phyloP scores from a whole-genome alignment of 1,140 invertebrate genomes.

The Drosophila burlai region DNA sequence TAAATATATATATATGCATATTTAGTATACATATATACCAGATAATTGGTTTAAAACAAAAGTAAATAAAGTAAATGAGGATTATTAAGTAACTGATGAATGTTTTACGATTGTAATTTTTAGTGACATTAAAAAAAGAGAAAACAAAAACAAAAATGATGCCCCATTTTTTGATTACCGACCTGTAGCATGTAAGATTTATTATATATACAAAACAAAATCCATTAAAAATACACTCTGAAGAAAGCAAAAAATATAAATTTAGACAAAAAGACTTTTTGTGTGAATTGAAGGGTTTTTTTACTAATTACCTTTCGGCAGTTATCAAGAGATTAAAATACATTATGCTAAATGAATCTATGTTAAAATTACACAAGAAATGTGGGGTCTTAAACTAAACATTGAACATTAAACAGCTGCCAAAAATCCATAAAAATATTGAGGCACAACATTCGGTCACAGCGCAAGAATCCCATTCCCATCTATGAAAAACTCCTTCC shows the following conservation, averaged over 20 bases:
- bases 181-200: slow-evolving; percentile 52
- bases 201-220: slow-evolving; percentile 37
- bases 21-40: slow-evolving; percentile 41
- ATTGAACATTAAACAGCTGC: slow-evolving; percentile 34
- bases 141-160: slow-evolving; percentile 22
- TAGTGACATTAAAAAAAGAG: slow-evolving; percentile 54
- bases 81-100: slow-evolving; percentile 47
- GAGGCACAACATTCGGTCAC: slow-evolving; percentile 37
- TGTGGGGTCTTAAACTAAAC: background rate
- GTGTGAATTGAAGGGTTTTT: slow-evolving; percentile 13
- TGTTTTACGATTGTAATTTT: slow-evolving; percentile 59
- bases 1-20: slow-evolving; percentile 42
- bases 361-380: background rate
- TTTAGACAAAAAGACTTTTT: slow-evolving; percentile 54
- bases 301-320: background rate
- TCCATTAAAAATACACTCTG: slow-evolving; percentile 40
- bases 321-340: background rate
- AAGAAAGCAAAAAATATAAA: slow-evolving; percentile 68
- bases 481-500: background rate
- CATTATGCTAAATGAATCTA: slow-evolving; percentile 14
- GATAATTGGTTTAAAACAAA: slow-evolving; percentile 70
- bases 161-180: slow-evolving; percentile 68
- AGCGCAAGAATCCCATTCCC: slow-evolving; percentile 3
- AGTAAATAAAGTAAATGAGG: slow-evolving; percentile 29
- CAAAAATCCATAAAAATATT: slow-evolving; percentile 11